These are phyloP conservation scores for Pedetes capensis DNA, from an alignment of 2,113 vertebrate genomes.

Conservation along the genomic window DNA sequence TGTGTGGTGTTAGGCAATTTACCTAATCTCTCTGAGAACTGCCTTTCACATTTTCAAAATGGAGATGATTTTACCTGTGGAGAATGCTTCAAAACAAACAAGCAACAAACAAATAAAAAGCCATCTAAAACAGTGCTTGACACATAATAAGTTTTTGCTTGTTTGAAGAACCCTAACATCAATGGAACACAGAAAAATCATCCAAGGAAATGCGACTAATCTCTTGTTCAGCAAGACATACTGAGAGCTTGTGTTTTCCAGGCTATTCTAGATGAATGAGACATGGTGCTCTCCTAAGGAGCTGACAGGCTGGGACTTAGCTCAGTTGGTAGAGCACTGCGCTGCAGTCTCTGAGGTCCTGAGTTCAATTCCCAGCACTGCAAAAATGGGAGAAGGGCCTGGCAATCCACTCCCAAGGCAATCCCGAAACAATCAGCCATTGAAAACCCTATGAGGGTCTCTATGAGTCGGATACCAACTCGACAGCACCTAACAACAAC, in stretches of 20 bases:
- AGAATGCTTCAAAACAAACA: neutral
- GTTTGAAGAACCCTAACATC: neutral
- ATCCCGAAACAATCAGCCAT: too few species aligned
- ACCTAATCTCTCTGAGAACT: neutral
- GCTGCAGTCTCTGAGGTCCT: too few species aligned
- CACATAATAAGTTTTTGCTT: neutral
- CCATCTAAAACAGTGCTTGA: neutral
- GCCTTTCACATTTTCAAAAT: neutral
- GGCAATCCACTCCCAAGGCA: too few species aligned
- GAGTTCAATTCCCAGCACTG: too few species aligned
- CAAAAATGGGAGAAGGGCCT: too few species aligned
- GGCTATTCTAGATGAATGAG: neutral
- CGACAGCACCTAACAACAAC: too few species aligned
- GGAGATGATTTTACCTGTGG: neutral
- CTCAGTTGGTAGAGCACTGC: too few species aligned
- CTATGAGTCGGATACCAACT: too few species aligned
- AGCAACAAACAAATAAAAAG: neutral
- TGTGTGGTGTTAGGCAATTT: neutral
- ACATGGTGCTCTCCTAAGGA: neutral
- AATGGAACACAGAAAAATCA: neutral
- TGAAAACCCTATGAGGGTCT: too few species aligned
- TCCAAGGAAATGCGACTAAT: neutral
- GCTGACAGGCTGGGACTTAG: neutral
- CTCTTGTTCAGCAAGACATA: neutral
- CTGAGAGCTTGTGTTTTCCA: neutral